Evolutionary conservation across 2,113 vertebrate genomes (phyloP).

Genomic region (Hypanus sabinus): DNA sequence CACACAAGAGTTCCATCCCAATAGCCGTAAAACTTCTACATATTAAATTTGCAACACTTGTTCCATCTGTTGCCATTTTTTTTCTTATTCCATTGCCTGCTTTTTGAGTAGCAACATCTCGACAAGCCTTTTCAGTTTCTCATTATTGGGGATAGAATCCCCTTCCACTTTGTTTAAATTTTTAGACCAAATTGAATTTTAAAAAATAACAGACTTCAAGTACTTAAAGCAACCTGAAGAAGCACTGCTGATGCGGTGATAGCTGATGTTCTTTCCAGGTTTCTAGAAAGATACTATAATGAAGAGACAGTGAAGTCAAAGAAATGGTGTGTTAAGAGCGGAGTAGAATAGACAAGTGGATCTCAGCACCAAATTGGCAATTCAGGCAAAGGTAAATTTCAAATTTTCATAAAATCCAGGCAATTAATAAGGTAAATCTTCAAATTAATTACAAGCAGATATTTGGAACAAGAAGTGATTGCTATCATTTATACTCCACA

Average conservation of each 20-base stretch:
- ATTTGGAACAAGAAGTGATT: no score
- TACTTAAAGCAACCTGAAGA: neutral
- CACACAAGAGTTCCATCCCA: conserved; percentile 4
- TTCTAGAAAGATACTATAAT: neutral
- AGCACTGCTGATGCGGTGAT: neutral
- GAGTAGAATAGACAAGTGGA: no score
- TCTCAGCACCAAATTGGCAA: no score
- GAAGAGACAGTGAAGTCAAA: no score
- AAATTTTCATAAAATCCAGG: neutral
- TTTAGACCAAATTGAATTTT: neutral
- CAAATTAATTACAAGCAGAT: no score
- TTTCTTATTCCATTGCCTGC: neutral
- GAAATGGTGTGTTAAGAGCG: no score
- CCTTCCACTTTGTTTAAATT: neutral
- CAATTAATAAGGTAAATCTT: neutral
- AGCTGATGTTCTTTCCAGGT: neutral
- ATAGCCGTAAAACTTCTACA: neutral
- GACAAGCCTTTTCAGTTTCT: neutral
- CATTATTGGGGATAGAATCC: neutral
- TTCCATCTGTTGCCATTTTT: conserved; percentile 14
- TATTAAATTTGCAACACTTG: conserved; percentile 5
- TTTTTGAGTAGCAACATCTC: neutral
- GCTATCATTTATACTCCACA: no score
- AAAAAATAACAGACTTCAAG: neutral
- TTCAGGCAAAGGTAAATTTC: no score